Base-by-base conservation (phyloP, 1,140 invertebrate genomes). In the Magallana angulata region DNA sequence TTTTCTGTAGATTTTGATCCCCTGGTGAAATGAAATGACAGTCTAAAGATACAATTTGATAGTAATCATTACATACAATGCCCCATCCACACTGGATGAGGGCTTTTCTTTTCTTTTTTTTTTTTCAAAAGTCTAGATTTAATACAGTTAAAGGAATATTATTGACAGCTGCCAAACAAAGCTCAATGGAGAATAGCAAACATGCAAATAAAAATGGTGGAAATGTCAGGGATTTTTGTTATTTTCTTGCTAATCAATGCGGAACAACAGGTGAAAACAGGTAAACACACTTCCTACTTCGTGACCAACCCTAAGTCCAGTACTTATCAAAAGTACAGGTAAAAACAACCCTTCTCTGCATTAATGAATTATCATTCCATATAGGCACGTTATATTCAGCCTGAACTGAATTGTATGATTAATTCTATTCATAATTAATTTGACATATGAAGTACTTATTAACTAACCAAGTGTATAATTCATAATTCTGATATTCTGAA, bases 391-490 rank as follows among this genome's bases (percentile, higher is more conserved):
- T 48, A 48, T 48, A 48, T 48, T 48, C 36, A 48, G 36, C 1
- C 36, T 48, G 36, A 48, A 48, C 36, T 48, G 36, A 48, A 48
- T 48, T 48, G 36, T 48, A 48, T 48, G 36, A 76, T 76, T 76
- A 76, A 76, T 76, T 36, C 68, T 8, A 76, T 76, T 76, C 9
- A 76, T 30, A 30, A 76, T 76, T 36, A 76, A 76, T 36, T 11
- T 12, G 68, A 76, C 64, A 30, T 76, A 36, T 30, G 24, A 76
- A 76, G 68, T 76, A 76, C 68, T 30, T 30, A 24, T 76, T 18
- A 36, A 76, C 68, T 76, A 18, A 16, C 36, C 36, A 48, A 48
- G 36, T 48, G 36, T 2, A 48, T 48, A 48, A 48, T 48, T 48
- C 36, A 48, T 48, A 48, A 48, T 48, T 48, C 36, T 48, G 36